Evolutionary conservation across 2,797 vertebrate species (phyloP), one percentile per base, ranked within the genome.

Genomic region (Girardinus metallicus): DNA sequence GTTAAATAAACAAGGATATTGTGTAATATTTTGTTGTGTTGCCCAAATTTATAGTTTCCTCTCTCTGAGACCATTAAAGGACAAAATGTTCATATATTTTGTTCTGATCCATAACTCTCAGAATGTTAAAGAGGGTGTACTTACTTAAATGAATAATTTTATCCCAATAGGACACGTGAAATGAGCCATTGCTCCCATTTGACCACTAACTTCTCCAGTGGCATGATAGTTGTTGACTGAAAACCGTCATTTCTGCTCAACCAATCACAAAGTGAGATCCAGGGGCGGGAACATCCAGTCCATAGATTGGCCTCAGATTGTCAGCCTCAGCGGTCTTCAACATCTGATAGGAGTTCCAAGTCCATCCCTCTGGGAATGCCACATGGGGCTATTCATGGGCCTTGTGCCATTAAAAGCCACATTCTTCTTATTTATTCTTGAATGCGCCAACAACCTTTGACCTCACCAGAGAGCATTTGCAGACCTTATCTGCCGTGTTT

Each of bases 231-330:
- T 12, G 7, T 26, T 29, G 49, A 49, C 23, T 13, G n/a, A 44
- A 81, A 76, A 81, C 68, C 64, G 10, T 1, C 43, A 74, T 62
- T 72, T 4, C 11, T 4, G 41, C 77, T 80, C 57, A 82, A 75
- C 93, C 93, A 94, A 93, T 94, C 85, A 82, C 21, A 51, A 72
- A 34, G 39, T 11, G 5, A 12, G 5, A 71, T 79, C 31, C 75
- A 71, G 86, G 88, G 92, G 89, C 49, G 85, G 89, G 87, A 76
- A 81, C 46, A 71, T 83, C 68, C 81, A 53, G 79, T 78, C 88
- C 74, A 66, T 57, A n/a, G 49, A 73, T 26, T 36, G 47, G 18
- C 21, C 44, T 70, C 76, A 80, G 29, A 51, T 81, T n/a, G n/a
- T 75, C 73, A 47, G 79, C 77, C 72, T 85, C 80, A 80, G 64